A percentile compares a stretch with the other conserved stretches of the same genome.
phyloP scores from a whole-genome alignment of 2,888 invertebrate species.

The Cistogaster globosa region DNA sequence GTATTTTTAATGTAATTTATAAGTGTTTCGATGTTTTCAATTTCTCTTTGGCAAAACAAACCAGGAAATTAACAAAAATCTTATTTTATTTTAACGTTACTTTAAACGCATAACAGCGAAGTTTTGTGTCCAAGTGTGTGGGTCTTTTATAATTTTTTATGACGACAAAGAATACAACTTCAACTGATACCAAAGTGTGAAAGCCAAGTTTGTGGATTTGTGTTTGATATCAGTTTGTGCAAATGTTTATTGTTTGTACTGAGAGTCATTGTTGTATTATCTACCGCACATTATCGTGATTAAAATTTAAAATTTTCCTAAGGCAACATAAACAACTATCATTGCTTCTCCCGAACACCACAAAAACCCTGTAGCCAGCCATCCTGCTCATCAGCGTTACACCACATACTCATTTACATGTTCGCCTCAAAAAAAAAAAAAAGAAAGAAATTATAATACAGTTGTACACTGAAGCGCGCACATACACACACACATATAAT shows the following conservation, averaged over 20 bases:
- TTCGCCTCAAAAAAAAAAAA: background rate
- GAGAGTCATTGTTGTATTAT: constrained; percentile 66
- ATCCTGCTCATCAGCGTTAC: background rate
- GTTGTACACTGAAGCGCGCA: too few relatives aligned
- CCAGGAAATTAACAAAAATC: too few relatives aligned
- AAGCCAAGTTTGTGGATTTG: constrained; percentile 6
- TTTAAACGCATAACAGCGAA: too few relatives aligned
- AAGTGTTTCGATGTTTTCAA: too few relatives aligned
- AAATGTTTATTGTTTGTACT: constrained; percentile 4
- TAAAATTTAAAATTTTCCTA: constrained; percentile 76
- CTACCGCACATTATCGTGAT: constrained; percentile 76
- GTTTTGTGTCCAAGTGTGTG: too few relatives aligned
- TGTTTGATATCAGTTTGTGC: constrained; percentile 8
- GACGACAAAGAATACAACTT: background rate
- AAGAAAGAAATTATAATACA: background rate
- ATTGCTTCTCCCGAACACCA: background rate
- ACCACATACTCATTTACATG: background rate
- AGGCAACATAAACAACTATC: constrained; percentile 29
- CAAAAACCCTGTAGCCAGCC: background rate
- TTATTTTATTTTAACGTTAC: too few relatives aligned
- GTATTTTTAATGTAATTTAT: too few relatives aligned
- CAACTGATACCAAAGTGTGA: constrained; percentile 12
- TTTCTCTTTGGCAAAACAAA: too few relatives aligned
- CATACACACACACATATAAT: background rate
- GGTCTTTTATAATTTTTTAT: background rate